Base-by-base conservation (phyloP, 2,113 vertebrate species). In the Chaetops frenatus region DNA sequence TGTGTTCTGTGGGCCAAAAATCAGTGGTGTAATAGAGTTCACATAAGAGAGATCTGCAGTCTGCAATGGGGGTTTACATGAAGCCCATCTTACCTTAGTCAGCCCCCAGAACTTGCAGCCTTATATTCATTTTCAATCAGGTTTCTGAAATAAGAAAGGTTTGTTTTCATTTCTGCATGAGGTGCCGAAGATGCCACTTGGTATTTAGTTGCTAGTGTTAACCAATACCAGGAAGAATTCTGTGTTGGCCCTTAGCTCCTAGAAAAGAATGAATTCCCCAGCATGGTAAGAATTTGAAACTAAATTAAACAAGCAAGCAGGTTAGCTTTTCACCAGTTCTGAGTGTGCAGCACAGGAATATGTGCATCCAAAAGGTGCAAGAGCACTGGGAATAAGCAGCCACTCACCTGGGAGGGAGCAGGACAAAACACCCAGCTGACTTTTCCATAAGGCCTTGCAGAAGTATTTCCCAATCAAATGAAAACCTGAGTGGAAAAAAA, bases 311-410 rank as follows among this genome's bases (percentile, higher is more conserved):
- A 77, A 69, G 9, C 2, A 72, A 64, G 8, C 1, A 48, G 66
- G 11, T 64, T 12, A 57, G 2, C 9, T 81, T 94, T 89, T 78
- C n/a, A 74, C 42, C n/a, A 54, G 38, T 67, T 79, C 27, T 45
- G 51, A 58, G 14, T 47, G 35, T 62, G 23, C 38, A 76, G 36
- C 7, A 21, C 16, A 65, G 70, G 31, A 48, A 44, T 7, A 44
- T 7, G 4, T 0, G 1, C 28, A 51, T 13, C 24, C 24, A 22
- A 72, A 38, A 42, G 2, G 28, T n/a, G 19, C 2, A 5, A 38
- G 36, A 82, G 18, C 0, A 1, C 27, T 24, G n/a, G n/a, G 53
- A 72, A 12, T 9, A 47, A 33, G 29, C 51, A 84, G 31, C 16
- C 1, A 21, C 23, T 27, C 22, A 36, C 20, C 20, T 51, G 48